Evolutionary conservation across 2,113 vertebrate genomes (phyloP), one percentile per base, ranked within the genome.

Genomic region (Lepisosteus oculatus): DNA sequence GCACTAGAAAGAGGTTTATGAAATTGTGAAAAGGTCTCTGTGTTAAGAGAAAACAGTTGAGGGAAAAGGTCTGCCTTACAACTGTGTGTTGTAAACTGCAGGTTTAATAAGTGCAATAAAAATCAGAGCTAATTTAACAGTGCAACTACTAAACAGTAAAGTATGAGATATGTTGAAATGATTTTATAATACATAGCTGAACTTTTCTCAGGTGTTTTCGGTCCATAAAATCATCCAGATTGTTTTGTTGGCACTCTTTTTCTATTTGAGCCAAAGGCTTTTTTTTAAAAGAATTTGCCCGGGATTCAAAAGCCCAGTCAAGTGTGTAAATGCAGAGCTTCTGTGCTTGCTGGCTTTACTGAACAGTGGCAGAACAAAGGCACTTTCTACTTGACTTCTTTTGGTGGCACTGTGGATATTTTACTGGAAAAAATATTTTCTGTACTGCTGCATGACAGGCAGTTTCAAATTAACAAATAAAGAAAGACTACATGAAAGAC

Each of bases 281-380:
- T 43, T 12, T 42, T 11, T 57, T 56, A 14, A 44, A 44, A 44
- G 45, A 41, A 59, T 59, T 65, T 14, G 71, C 71, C 71, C 57
- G 63, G 45, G 67, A 9, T 47, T 43, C 61, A 55, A 41, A 45
- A 43, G 59, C 15, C 64, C 64, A 61, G 42, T 51, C 64, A 47
- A 43, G 9, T 42, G 42, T 55, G 67, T 43, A 72, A 45, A 43
- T 66, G 41, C 43, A 8, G 42, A n/a, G 42, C 57, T 70, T 70
- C 62, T 62, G 54, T 61, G 15, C 55, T 29, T 67, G 55, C 14
- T 61, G 66, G 42, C 44, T 57, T 44, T 12, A 44, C 13, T 15
- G 55, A 59, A 44, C 68, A 44, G 3, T 4, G 55, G 15, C 8
- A 43, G 43, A 67, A 67, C 71, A 72, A 72, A 67, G 71, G 55